A percentile compares a stretch with the other conserved stretches of the same genome.
These are phyloP conservation scores for Cosmia pyralina DNA, from an alignment of 2,888 invertebrate genomes.

Conservation along the genomic window DNA sequence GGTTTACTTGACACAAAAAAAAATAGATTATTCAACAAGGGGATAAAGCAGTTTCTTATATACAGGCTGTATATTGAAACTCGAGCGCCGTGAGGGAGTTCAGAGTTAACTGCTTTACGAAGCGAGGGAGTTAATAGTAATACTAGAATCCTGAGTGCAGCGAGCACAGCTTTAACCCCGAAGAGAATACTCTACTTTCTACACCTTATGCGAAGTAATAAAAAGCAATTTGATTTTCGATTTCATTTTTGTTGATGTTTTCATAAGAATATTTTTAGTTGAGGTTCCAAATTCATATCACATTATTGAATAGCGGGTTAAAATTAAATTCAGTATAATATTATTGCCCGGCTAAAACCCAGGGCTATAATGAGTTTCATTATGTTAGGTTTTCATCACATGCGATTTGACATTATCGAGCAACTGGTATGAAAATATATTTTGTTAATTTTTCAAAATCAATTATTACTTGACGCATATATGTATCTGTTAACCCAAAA, in stretches of 20 bases:
- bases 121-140: not conserved
- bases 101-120: not conserved
- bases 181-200: not conserved
- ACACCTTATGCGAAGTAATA: not conserved
- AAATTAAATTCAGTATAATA: not conserved
- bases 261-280: not conserved
- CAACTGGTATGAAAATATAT: not conserved
- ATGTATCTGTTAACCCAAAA: conserved; percentile 22
- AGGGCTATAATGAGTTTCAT: not conserved
- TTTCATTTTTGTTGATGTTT: not conserved
- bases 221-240: not conserved
- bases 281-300: not conserved
- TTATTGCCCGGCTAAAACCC: not conserved
- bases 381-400: not conserved
- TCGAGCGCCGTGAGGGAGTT: not conserved
- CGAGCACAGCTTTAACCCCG: not conserved
- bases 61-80: not conserved
- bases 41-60: not conserved
- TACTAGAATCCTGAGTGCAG: too few relatives aligned
- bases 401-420: not conserved
- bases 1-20: not conserved
- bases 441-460: not conserved
- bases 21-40: conserved; percentile 1
- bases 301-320: not conserved
- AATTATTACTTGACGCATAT: conserved; percentile 1